Base-by-base conservation (phyloP, 2,888 invertebrate species). In the Eulithis prunata region DNA sequence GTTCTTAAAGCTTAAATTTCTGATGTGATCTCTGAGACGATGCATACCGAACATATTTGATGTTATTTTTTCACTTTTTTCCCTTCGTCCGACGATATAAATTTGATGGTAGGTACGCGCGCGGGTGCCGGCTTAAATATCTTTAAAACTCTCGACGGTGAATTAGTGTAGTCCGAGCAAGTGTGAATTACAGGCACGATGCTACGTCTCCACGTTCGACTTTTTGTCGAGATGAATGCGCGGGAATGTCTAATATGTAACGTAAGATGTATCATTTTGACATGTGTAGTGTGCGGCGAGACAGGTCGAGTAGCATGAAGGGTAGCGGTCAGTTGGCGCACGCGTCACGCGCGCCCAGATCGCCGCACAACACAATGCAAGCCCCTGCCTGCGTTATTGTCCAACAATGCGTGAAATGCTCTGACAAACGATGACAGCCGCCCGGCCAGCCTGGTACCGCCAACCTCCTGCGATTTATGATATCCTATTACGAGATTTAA, bases 351-450 rank as follows among this genome's bases (percentile, higher is more conserved):
- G 47, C 84, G 83, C 80, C 82, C 82, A 79, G 77, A 13, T 7
- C 79, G 83, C 79, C 58, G 81, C 81, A 81, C 79, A 77, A 81
- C 81, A 81, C 79, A 77, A 81, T 78, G 75, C 78, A 81, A 79
- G 79, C 83, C 83, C 83, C 80, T 75, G 80, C 84, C 81, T 88
- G 91, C 92, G 90, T 90, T 91, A 91, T 93, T 90, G 90, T 89
- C 91, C 92, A 90, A 91, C 93, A 91, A 92, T 88, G 93, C 93
- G 92, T 92, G 92, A 93, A 93, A 93, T 89, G 90, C 89, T 85
- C 93, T 93, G 93, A 93, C 93, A 93, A 93, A 93, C 93, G 93
- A 93, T 91, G 93, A 92, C 93, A 92, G 89, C 87, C 87, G 87
- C 86, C 87, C 87, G 84, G 86, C 83, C 87, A 59, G 87, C 85